phyloP scores from a whole-genome alignment of 2,113 vertebrate genomes.

The Taurulus bubalis region DNA sequence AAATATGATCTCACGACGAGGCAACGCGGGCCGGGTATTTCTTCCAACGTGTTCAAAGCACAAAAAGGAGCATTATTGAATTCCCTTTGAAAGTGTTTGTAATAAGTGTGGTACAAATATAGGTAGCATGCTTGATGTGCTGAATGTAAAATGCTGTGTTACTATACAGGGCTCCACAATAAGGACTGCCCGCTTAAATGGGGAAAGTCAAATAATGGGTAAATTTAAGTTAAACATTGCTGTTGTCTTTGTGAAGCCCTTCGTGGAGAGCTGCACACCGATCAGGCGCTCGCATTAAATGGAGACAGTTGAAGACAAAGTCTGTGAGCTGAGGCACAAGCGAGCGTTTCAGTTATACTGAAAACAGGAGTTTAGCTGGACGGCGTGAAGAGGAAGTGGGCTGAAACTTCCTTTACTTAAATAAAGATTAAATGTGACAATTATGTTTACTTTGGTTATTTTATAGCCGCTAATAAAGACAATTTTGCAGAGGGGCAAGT shows the following conservation, averaged over 20 bases:
- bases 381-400: neutral
- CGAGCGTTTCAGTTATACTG: neutral
- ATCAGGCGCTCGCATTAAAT: neutral
- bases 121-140: neutral
- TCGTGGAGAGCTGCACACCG: neutral
- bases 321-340: neutral
- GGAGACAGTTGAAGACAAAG: neutral
- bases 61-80: neutral
- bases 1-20: constrained; percentile 1
- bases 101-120: neutral
- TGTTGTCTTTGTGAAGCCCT: neutral
- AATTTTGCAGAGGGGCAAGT: neutral
- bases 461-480: neutral
- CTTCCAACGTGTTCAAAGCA: neutral
- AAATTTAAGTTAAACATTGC: no score
- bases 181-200: neutral
- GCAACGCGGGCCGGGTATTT: neutral
- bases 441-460: neutral
- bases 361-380: neutral
- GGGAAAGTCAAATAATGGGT: no score
- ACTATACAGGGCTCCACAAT: neutral
- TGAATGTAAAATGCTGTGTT: neutral
- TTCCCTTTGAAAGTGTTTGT: neutral
- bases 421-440: neutral
- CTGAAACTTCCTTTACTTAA: neutral